Conservation (phyloP, 30 jellyfish, hydroid and myxozoan genomes). For the Cassiopea andromeda region DNA sequence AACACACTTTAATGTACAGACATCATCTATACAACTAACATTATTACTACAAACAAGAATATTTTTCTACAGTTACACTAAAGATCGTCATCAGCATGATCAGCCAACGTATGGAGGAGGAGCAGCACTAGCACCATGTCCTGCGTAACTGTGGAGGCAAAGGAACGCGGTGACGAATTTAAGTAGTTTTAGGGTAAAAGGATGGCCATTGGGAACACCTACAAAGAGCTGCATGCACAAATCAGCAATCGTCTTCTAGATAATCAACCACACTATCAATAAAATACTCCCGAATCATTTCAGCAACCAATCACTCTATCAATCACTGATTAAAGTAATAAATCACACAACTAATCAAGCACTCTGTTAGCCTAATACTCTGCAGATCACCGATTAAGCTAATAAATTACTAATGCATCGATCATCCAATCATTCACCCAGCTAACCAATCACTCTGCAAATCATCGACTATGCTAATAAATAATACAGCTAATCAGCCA, state of each 20-base stretch:
- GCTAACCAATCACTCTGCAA: neutral
- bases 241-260: too few relatives aligned
- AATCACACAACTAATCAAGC: neutral
- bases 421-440: neutral
- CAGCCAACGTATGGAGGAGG: slow-evolving; percentile 14
- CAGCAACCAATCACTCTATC: neutral
- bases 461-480: too few relatives aligned
- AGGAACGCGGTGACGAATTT: neutral
- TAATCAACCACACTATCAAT: too few relatives aligned
- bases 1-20: too few relatives aligned
- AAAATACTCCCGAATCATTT: neutral
- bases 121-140: neutral
- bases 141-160: slow-evolving; percentile 10
- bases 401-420: neutral
- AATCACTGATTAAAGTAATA: neutral
- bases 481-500: neutral
- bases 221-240: too few relatives aligned
- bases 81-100: too few relatives aligned
- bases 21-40: too few relatives aligned
- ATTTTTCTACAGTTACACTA: too few relatives aligned
- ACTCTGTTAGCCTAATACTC: neutral
- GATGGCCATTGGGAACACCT: neutral
- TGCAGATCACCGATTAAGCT: neutral
- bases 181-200: neutral
- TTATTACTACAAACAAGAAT: too few relatives aligned